A percentile compares a stretch with the other conserved stretches of the same genome.
These are phyloP conservation scores for Drosophila bocqueti DNA, from an alignment of 1,140 invertebrate genomes.

Conservation along the genomic window DNA sequence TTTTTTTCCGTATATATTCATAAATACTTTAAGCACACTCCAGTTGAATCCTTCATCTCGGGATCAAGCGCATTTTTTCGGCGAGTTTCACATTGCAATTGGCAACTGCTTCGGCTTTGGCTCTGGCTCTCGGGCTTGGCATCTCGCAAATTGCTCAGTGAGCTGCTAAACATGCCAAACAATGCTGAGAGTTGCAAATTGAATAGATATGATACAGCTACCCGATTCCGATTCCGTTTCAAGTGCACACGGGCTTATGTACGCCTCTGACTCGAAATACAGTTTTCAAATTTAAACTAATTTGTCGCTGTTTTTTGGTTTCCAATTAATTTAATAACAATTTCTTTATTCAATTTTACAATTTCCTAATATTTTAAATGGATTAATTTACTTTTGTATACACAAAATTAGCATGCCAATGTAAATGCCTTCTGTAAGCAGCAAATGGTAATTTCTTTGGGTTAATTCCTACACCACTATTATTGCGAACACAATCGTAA, in stretches of 20 bases:
- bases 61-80: slow-evolving; percentile 40
- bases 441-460: too few relatives aligned
- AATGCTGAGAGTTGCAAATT: slow-evolving; percentile 75
- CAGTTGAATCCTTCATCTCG: slow-evolving; percentile 13
- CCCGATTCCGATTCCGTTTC: slow-evolving; percentile 8
- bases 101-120: slow-evolving; percentile 44
- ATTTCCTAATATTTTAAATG: background rate
- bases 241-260: slow-evolving; percentile 17
- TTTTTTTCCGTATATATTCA: slow-evolving; percentile 32
- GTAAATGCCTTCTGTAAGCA: background rate
- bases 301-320: background rate
- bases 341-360: background rate
- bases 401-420: background rate
- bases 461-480: background rate
- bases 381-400: background rate
- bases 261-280: background rate
- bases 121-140: slow-evolving; percentile 14
- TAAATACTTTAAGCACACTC: slow-evolving; percentile 24
- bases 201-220: slow-evolving; percentile 65
- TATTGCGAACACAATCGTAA: slow-evolving; percentile 14
- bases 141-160: slow-evolving; percentile 66
- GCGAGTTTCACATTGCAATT: slow-evolving; percentile 49
- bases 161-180: slow-evolving; percentile 79
- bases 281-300: background rate
- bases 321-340: background rate